Base-by-base conservation (phyloP, 2,888 invertebrate species). In the Coecobrya sp. region DNA sequence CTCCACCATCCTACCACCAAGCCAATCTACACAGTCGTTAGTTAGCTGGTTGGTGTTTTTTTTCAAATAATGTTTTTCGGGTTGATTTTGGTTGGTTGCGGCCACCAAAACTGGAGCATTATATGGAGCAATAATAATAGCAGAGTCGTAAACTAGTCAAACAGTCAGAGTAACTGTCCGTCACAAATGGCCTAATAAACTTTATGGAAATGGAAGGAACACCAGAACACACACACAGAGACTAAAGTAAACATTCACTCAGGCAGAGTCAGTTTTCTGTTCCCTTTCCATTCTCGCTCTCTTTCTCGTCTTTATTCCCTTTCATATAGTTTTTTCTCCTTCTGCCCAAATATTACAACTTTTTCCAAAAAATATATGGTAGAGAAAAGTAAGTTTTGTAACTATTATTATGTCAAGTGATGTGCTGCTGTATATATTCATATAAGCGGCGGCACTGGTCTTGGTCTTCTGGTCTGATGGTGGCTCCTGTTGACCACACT, bases 171-270 rank as follows among this genome's bases (percentile, higher is more conserved):
- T 92, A 93, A 94, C 92, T 92, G 94, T 93, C 94, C 94, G 94
- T 94, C 93, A 94, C 94, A 93, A 94, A 94, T 94, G 93, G 93
- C 91, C 91, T 92, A 93, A 93, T 94, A 94, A 94, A 94, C 91
- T 93, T 93, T 93, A 92, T 92, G 87, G 89, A 62, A 90, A 85
- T 73, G 62, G 65, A 70, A 86, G 70, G 52, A 73, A 55, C 11
- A 36, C 42, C 49, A 30, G 22, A 7, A 55, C 73, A 86, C 25
- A 76, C 8, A 81, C 52, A 62, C 25, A 36, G 65, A 87, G 49
- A 22, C 8, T 19, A 62, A 62, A 62, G 62, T 16, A 62, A 84
- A 62, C 84, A 45, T 73, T 42, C 25, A 81, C 30, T 30, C 76
- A 49, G 49, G 52, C 27, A 52, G 10, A 36, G 42, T 22, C 76